Conservation (phyloP, 2,113 vertebrate genomes). For the Scopus umbretta region DNA sequence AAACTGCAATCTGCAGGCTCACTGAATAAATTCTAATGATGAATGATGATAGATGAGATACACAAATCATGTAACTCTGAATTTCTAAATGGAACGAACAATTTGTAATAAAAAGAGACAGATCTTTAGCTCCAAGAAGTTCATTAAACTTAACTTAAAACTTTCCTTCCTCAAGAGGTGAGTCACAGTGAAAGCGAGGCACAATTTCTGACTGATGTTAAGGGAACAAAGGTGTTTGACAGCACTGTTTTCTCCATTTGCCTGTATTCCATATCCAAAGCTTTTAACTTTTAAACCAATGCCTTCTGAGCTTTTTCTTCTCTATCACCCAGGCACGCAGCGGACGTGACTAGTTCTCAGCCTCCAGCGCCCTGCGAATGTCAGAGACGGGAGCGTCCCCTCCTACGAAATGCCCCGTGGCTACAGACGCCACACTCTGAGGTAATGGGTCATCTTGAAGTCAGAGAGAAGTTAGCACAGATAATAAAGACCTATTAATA, state of each 20-base stretch:
- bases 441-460: background rate
- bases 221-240: background rate
- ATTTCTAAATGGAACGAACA: background rate
- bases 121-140: background rate
- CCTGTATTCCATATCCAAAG: background rate
- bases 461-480: background rate
- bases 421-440: background rate
- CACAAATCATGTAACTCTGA: background rate
- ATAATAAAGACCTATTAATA: background rate
- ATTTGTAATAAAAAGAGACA: background rate
- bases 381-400: too few species aligned
- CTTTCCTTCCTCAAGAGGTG: background rate
- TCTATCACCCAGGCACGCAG: background rate
- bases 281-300: background rate
- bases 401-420: background rate
- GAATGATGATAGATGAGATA: background rate
- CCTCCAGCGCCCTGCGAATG: background rate
- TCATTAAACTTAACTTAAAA: background rate
- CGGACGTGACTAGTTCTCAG: background rate
- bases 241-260: background rate
- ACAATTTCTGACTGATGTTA: fast-evolving
- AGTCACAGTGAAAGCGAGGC: background rate
- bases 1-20: background rate
- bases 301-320: background rate
- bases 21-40: background rate